Percentiles rank a stretch among this genome's conserved stretches.
Conservation (phyloP, 2,113 vertebrate genomes). For the Ictidomys tridecemlineatus region DNA sequence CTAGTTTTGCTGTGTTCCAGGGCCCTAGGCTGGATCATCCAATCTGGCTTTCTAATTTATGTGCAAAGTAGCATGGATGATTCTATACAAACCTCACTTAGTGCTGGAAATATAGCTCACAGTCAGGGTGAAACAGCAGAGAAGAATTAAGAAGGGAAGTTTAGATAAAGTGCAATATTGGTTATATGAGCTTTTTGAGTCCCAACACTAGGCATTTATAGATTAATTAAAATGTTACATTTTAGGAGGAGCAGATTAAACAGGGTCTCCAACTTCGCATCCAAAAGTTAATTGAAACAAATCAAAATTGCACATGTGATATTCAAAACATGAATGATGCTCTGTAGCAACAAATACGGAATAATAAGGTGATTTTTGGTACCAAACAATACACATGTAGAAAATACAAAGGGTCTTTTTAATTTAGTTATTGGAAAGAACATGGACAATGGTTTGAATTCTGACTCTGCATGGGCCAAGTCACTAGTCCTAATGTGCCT, state of each 20-base stretch:
- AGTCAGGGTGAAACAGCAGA: neutral
- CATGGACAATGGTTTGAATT: neutral
- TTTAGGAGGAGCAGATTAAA: neutral
- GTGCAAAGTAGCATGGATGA: accelerated
- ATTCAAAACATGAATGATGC: neutral
- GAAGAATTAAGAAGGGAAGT: accelerated
- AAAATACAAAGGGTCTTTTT: neutral
- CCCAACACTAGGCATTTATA: neutral
- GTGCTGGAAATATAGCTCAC: neutral
- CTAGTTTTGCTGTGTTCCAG: neutral
- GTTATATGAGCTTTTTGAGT: neutral
- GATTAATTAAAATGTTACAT: neutral
- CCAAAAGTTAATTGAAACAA: slow-evolving; percentile 10
- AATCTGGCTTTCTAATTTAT: neutral
- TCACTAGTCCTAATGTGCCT: neutral
- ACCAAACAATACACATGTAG: neutral
- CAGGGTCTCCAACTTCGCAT: neutral
- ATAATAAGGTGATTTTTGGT: neutral
- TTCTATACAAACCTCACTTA: neutral
- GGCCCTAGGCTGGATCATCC: neutral
- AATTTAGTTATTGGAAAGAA: neutral
- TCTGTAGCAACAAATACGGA: neutral
- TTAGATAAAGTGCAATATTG: accelerated
- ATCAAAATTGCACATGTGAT: neutral
- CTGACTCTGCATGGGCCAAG: neutral